Conservation (phyloP, 2,888 invertebrate genomes). For the Caenorhabditis sulstoni region DNA sequence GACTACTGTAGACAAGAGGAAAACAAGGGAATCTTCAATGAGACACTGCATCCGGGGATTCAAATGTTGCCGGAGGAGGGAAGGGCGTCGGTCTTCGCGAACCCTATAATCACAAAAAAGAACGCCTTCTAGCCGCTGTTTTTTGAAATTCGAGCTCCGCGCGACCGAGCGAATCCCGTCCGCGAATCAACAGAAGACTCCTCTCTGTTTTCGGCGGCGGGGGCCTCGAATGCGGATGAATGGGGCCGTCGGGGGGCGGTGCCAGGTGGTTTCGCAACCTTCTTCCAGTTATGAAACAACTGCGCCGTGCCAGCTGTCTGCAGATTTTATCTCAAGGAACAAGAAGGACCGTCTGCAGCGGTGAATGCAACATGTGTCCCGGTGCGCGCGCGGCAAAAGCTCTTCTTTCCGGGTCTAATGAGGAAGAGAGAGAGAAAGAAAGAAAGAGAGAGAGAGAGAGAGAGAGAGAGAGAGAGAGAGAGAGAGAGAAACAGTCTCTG, state of each 20-base stretch:
- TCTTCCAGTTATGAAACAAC: conserved; percentile 20
- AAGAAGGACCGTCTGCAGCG: neutral
- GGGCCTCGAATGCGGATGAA: neutral
- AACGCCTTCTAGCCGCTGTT: neutral
- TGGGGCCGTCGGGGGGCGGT: conserved; percentile 9
- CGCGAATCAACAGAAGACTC: neutral
- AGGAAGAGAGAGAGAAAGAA: neutral
- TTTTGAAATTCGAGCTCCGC: conserved; percentile 14
- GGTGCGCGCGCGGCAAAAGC: neutral
- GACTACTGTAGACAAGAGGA: conserved; percentile 6
- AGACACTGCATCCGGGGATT: conserved; percentile 6
- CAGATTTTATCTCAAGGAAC: conserved; percentile 14
- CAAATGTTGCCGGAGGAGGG: neutral
- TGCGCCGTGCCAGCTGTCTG: conserved; percentile 3
- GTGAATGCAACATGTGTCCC: conserved; percentile 2
- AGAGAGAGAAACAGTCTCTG: too few relatives aligned
- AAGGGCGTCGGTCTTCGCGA: neutral
- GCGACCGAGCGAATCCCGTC: neutral
- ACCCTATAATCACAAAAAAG: conserved; percentile 9
- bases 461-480: too few relatives aligned
- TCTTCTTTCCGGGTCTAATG: too few relatives aligned
- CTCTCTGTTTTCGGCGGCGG: too few relatives aligned
- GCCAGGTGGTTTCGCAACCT: conserved; percentile 41
- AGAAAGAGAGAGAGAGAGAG: too few relatives aligned
- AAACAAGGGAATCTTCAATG: conserved; percentile 38